Evolutionary conservation across 2,797 vertebrate genomes (phyloP), one percentile per base, ranked within the genome.

Genomic region (Heteromormyrus szaboi): DNA sequence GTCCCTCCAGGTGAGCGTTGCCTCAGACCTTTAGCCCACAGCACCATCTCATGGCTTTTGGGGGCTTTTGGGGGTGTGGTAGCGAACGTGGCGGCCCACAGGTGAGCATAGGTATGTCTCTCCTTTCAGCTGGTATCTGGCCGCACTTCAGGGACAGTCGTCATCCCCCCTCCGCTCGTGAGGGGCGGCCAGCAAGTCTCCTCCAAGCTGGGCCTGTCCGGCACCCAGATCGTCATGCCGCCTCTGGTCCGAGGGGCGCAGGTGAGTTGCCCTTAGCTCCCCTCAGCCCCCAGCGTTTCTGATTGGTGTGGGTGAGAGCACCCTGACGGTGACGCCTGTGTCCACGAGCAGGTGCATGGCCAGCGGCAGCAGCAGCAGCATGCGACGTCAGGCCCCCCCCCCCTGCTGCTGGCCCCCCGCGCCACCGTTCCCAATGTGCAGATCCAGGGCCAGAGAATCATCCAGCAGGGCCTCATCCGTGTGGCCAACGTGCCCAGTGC

Each of bases 231-330:
- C 88, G 97, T 98, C 86, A 98, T 99, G 98, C 98, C 98, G 0
- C 97, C 97, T 1, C 95, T 99, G n/a, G 97, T 99, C 90, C 95
- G 98, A 93, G 98, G 98, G 84, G 97, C 96, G 4, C 98, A 98
- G 97, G 98, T 99, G 90, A 96, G 96, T 33, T 3, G 46, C 19
- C 19, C 79, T 44, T 33, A 25, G 44, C 44, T 4, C 17, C 50
- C 17, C 41, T 12, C 91, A 54, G 8, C 85, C 91, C 41, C 90
- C 91, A 90, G 37, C 7, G 1, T 85, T 22, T 50, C 79, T 79
- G 94, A 50, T n/a, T 93, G 65, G 25, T 37, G 22, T 37, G 1
- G 6, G 29, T 86, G 29, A 2, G 11, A 6, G 22, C 11, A 1
- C 6, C 6, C 83, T 53, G 1, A 53, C 11, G 4, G 11, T 19